These are phyloP conservation scores for Colossoma macropomum DNA, from an alignment of 2,113 vertebrate species.

Conservation along the genomic window DNA sequence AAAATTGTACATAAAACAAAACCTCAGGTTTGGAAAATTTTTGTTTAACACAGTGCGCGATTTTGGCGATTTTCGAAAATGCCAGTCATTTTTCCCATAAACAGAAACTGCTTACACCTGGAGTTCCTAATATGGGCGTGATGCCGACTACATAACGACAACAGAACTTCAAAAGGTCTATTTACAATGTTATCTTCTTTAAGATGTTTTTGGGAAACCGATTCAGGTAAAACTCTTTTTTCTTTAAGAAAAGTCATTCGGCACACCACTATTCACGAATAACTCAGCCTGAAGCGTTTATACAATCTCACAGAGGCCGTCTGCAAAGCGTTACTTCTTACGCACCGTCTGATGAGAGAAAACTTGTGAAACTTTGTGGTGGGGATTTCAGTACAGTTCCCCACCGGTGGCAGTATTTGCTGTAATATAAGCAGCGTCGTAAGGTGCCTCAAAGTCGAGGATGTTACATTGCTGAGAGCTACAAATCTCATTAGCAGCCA, in stretches of 20 bases:
- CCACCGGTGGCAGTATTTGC: constrained; percentile 52
- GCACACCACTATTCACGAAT: not conserved
- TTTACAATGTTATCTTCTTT: not conserved
- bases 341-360: constrained; percentile 26
- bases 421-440: constrained; percentile 51
- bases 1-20: no score
- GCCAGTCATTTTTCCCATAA: no score
- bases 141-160: no score
- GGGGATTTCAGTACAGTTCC: constrained; percentile 33
- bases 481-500: constrained; percentile 55
- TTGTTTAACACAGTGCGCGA: no score
- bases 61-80: no score
- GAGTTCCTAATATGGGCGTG: no score
- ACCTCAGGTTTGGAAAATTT: no score
- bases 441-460: constrained; percentile 35
- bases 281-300: not conserved
- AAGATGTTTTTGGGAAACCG: not conserved
- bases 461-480: constrained; percentile 48
- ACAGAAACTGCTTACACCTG: no score
- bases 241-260: not conserved
- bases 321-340: constrained; percentile 4
- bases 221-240: not conserved
- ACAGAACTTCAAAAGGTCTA: no score
- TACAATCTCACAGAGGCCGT: constrained; percentile 16
- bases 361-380: constrained; percentile 25